Evolutionary conservation across 2,888 invertebrate genomes (phyloP).

Genomic region (Eubasilissa splendida): DNA sequence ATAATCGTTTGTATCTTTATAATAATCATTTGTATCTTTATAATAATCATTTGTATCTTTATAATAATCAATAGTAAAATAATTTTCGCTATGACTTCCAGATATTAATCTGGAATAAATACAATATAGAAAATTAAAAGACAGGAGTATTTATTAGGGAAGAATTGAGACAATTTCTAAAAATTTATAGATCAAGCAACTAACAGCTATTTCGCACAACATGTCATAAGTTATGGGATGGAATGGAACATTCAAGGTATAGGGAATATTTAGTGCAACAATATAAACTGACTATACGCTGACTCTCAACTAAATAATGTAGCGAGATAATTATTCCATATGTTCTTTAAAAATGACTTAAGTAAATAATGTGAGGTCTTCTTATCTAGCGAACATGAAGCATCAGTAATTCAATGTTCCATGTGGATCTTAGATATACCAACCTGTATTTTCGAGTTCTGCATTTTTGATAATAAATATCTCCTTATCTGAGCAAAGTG

Average conservation of each 20-base stretch:
- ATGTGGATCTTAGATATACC: background rate
- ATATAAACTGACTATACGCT: background rate
- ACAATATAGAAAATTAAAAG: too few relatives aligned
- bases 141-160: too few relatives aligned
- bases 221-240: slow-evolving; percentile 8
- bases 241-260: background rate
- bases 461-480: background rate
- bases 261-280: background rate
- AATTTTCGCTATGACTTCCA: too few relatives aligned
- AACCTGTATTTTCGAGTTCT: background rate
- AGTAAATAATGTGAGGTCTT: slow-evolving; percentile 14
- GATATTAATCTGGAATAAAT: too few relatives aligned
- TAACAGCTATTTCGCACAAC: slow-evolving; percentile 1
- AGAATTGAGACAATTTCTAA: too few relatives aligned
- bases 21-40: too few relatives aligned
- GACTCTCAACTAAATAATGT: background rate
- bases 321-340: background rate
- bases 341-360: slow-evolving; percentile 11
- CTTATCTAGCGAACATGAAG: slow-evolving; percentile 4
- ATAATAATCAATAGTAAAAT: too few relatives aligned
- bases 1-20: too few relatives aligned
- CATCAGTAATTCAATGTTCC: background rate
- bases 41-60: too few relatives aligned
- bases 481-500: slow-evolving; percentile 14
- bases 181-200: slow-evolving; percentile 4